Evolutionary conservation across 2,888 invertebrate genomes (phyloP), one percentile per base, ranked within the genome.

Genomic region (Drosophila mettleri): DNA sequence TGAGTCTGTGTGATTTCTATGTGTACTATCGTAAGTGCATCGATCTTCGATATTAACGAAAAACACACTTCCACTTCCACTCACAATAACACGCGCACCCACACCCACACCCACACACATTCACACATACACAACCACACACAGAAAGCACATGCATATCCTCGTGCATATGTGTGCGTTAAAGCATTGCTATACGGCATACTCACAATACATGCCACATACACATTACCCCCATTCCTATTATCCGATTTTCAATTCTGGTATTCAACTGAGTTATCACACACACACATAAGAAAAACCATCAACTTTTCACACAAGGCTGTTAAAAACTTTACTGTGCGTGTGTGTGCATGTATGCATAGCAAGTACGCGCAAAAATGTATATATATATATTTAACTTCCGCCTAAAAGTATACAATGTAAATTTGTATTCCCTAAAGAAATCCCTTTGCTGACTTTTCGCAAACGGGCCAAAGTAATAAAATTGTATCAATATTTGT

Each of bases 21-120:
- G 89, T 90, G 86, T 80, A 80, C 70, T 78, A 79, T 83, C 78
- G 89, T 89, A 84, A 86, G 71, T 76, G 74, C 68, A 89, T 83
- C 75, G 77, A 78, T 70, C 72, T 80, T 75, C 55, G 61, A 69
- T 68, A 78, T 60, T 43, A 69, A 61, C 59, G 18, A 33, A 20
- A 20, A n/a, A 59, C n/a, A 12, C 20, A n/a, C n/a, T n/a, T n/a
- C 6, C 18, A 18, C 18, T 18, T 7, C 8, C 8, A 20, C 36
- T 33, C 58, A 27, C 2, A 24, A 24, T n/a, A 8, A 27, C n/a
- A 45, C 46, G 12, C 31, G 20, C 46, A 31, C 20, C 1, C 48
- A 31, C 7, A 14, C 18, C 0, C 18, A 31, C 41, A 55, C 16
- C 10, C 20, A 20, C 6, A 16, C 27, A 9, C 27, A 45, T 16